A percentile compares a stretch with the other conserved stretches of the same genome.
These are phyloP conservation scores for Herpetotheres cachinnans DNA, from an alignment of 2,113 vertebrate species.

Conservation along the genomic window DNA sequence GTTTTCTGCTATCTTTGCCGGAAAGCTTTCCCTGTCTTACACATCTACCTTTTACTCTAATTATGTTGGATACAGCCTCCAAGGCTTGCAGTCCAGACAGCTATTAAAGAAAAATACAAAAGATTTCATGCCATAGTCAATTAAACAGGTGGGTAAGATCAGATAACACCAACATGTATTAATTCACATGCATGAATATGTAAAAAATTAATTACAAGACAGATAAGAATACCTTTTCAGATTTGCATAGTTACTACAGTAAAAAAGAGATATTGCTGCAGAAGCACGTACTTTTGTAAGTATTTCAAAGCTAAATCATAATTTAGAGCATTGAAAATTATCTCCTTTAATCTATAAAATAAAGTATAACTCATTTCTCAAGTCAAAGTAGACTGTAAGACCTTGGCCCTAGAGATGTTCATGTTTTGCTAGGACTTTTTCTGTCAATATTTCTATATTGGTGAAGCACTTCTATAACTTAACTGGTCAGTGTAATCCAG, in stretches of 20 bases:
- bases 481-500: not conserved
- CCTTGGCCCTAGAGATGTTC: not conserved
- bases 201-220: not conserved
- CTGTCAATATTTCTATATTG: not conserved
- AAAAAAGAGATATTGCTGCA: not conserved
- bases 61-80: not conserved
- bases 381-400: not conserved
- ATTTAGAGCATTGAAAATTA: not conserved
- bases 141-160: constrained; percentile 1
- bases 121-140: not conserved
- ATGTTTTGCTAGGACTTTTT: not conserved
- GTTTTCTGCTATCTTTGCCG: not conserved
- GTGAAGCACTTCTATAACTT: not conserved
- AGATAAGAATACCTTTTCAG: not conserved
- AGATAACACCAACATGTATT: not conserved
- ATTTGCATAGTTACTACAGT: not conserved
- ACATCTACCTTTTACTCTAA: not conserved
- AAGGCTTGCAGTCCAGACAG: not conserved
- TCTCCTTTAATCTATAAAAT: not conserved
- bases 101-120: constrained; percentile 13
- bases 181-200: not conserved
- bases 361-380: not conserved
- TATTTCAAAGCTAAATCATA: constrained; percentile 26
- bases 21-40: not conserved
- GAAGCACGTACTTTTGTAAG: not conserved